Percentiles rank a stretch among this genome's conserved stretches.
Evolutionary conservation across 2,888 invertebrate genomes (phyloP).

Genomic region (Cylindroiulus punctatus): DNA sequence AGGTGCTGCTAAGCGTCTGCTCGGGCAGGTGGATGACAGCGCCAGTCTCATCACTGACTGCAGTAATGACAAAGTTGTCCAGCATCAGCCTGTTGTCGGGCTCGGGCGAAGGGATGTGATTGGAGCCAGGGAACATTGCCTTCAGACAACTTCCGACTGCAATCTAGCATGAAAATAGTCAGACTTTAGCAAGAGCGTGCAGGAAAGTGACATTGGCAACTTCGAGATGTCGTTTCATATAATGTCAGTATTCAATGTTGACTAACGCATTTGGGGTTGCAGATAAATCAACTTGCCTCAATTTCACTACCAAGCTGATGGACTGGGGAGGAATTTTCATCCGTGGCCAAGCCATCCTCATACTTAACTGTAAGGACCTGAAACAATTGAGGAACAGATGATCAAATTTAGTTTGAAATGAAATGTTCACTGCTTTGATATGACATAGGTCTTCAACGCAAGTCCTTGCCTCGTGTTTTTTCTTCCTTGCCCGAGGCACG

Average conservation of each 20-base stretch:
- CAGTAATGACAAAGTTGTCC: background rate
- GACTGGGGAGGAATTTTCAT: background rate
- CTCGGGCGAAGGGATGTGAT: background rate
- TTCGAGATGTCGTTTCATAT: too few species aligned
- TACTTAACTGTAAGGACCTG: background rate
- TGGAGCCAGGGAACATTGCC: background rate
- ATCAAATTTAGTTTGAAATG: background rate
- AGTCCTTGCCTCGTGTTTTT: background rate
- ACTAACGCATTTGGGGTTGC: too few species aligned
- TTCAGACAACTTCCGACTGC: background rate
- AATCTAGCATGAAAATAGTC: background rate
- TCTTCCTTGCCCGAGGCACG: background rate
- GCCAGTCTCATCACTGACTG: background rate
- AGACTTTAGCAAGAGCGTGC: too few species aligned
- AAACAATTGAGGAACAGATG: background rate
- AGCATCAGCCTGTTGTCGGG: background rate
- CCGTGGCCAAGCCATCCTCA: background rate
- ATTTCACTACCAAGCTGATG: background rate
- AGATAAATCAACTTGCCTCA: background rate
- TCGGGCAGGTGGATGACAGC: background rate
- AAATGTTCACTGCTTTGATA: too few species aligned
- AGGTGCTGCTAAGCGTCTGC: background rate
- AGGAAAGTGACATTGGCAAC: too few species aligned
- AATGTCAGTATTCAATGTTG: too few species aligned
- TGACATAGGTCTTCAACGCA: too few species aligned